Base-by-base conservation (phyloP, 2,888 invertebrate genomes). In the Catocala nupta region DNA sequence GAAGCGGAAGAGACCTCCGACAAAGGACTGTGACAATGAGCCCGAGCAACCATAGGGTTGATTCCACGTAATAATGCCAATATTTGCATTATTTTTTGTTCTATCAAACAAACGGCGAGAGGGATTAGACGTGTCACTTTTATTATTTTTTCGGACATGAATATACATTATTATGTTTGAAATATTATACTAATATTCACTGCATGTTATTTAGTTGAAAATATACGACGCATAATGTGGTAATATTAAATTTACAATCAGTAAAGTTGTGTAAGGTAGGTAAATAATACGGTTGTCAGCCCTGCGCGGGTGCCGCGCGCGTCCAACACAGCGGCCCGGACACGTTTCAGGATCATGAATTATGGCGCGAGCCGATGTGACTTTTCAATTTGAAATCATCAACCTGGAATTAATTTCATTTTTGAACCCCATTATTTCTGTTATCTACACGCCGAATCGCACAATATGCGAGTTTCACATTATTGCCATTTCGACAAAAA, bases 321-420 rank as follows among this genome's bases (percentile, higher is more conserved):
- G 90, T 90, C 90, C 88, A 85, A 90, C 92, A 87, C 90, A 89
- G 89, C 88, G 90, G 92, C 88, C 92, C 92, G 92, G 93, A 92
- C 92, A 93, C 93, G 93, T 93, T 93, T 93, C 93, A 92, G 91
- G 89, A 90, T 89, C 93, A 93, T 94, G 94, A 94, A 90, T 94
- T 94, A 94, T 93, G 90, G 93, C 94, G 87, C 91, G 87, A 90
- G 90, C 94, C 94, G 94, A 93, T 93, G 94, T 94, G 94, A 94
- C 94, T 94, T 94, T 94, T 94, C 94, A 94, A 94, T 94, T 94
- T 93, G 94, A 94, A 94, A 93, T 94, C 94, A 93, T 94, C 93
- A 94, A 93, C 93, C 91, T 93, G 94, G 94, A 94, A 94, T 94
- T 94, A 94, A 94, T 94, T 94, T 92, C 90, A 93, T 93, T 94